Conservation (phyloP, 2,888 invertebrate genomes). For the Hyppa rectilinea region DNA sequence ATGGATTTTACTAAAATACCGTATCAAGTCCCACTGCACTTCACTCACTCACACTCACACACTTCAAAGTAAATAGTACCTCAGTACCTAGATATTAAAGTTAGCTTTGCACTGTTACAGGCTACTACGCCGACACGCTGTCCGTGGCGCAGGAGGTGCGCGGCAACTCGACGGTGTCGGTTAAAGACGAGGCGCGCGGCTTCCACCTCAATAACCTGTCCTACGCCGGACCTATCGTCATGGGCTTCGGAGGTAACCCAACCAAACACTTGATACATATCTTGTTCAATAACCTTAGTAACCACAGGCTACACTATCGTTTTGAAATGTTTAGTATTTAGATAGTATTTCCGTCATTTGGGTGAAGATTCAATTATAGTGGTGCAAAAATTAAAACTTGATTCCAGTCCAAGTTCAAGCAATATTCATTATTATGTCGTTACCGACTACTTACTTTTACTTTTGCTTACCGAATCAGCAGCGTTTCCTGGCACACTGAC, state of each 20-base stretch:
- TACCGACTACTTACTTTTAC: too few relatives aligned
- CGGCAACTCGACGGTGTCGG: conserved; percentile 94
- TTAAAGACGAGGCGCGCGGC: conserved; percentile 95
- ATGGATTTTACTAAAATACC: background rate
- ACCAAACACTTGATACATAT: background rate
- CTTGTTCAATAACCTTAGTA: background rate
- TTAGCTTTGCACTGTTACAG: conserved; percentile 81
- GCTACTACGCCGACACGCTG: conserved; percentile 95
- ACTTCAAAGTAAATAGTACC: too few relatives aligned
- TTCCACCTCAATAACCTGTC: conserved; percentile 97
- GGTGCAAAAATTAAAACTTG: background rate
- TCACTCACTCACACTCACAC: too few relatives aligned
- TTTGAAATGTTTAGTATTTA: too few relatives aligned
- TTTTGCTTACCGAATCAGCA: too few relatives aligned
- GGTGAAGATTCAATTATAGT: background rate
- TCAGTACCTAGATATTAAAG: too few relatives aligned
- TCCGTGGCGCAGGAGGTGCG: conserved; percentile 95
- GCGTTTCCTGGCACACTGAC: background rate
- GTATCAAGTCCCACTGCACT: background rate
- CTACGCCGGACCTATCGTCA: conserved; percentile 99
- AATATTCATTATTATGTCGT: background rate
- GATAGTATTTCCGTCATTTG: background rate
- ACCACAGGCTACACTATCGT: background rate
- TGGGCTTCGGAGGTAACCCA: conserved; percentile 97
- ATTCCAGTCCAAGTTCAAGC: background rate